Percentiles rank a stretch among this genome's conserved stretches.
phyloP scores from a whole-genome alignment of 2,888 invertebrate species.

The Tiphia femorata region DNA sequence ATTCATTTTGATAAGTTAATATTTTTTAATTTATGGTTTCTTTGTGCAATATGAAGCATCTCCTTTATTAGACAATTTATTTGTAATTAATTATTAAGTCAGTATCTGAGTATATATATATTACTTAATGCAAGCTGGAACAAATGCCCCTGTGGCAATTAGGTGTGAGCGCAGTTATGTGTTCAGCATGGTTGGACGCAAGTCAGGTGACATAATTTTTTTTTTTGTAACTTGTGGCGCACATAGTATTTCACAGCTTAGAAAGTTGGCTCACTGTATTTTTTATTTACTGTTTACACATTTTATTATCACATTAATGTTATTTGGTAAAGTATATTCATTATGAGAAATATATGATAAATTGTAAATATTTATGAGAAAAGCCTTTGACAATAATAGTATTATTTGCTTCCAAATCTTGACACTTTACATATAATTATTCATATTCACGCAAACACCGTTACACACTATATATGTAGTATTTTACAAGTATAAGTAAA shows the following conservation, averaged over 20 bases:
- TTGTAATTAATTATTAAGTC: conserved; percentile 2
- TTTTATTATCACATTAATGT: not conserved
- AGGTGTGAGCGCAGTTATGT: conserved; percentile 67
- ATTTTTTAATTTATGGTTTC: conserved; percentile 22
- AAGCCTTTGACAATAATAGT: too few species aligned
- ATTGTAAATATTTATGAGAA: too few species aligned
- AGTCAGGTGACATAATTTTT: conserved; percentile 59
- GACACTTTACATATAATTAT: too few species aligned
- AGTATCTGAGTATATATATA: conserved; percentile 41
- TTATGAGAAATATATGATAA: too few species aligned
- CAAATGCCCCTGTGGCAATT: conserved; percentile 61
- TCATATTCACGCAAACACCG: too few species aligned
- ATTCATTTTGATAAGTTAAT: not conserved
- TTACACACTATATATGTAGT: too few species aligned
- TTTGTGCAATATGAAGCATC: too few species aligned
- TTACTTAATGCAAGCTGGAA: conserved; percentile 60
- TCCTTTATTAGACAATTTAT: too few species aligned
- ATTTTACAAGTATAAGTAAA: too few species aligned
- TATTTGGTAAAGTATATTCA: too few species aligned
- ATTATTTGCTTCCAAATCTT: too few species aligned
- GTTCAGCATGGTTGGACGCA: conserved; percentile 62
- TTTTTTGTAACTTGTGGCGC: conserved; percentile 27
- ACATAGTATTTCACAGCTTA: conserved; percentile 28
- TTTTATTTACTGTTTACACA: not conserved
- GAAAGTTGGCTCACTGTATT: conserved; percentile 1